Evolutionary conservation across 2,113 vertebrate genomes (phyloP).

Genomic region (Gasterosteus nipponicus): DNA sequence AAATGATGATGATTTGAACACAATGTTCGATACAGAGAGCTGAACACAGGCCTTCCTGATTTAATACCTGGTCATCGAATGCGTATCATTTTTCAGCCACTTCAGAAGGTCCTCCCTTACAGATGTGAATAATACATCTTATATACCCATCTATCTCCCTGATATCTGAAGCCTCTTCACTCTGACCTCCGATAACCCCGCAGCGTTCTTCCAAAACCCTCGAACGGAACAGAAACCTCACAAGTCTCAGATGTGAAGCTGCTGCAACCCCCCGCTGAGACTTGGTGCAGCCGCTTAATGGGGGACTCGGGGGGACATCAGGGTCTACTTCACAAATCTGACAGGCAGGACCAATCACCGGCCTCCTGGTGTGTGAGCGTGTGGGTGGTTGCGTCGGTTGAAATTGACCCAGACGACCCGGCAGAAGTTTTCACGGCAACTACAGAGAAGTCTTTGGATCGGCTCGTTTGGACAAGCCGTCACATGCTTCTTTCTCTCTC

Average conservation of each 20-base stretch:
- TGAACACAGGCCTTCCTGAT: too few relatives aligned
- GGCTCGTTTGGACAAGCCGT: background rate
- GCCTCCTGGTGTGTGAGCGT: constrained; percentile 32
- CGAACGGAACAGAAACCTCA: background rate
- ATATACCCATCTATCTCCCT: too few relatives aligned
- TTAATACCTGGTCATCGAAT: too few relatives aligned
- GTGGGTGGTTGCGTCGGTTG: background rate
- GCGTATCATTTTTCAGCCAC: too few relatives aligned
- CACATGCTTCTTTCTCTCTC: background rate
- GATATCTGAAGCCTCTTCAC: too few relatives aligned
- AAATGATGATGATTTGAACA: too few relatives aligned
- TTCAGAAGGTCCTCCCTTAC: too few relatives aligned
- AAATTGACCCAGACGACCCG: background rate
- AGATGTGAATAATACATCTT: too few relatives aligned
- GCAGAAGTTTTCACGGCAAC: background rate
- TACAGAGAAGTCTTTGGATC: background rate
- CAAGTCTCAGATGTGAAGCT: background rate
- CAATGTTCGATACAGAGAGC: too few relatives aligned
- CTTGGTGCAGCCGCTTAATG: too few relatives aligned
- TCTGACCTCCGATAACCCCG: too few relatives aligned
- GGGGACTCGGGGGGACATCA: constrained; percentile 28
- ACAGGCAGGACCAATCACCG: constrained; percentile 50
- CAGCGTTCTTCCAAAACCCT: too few relatives aligned
- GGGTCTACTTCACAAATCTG: constrained; percentile 32
- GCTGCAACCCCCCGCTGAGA: background rate